Evolutionary conservation across 2,113 vertebrate species (phyloP).

Genomic region (Vireo altiloquus): DNA sequence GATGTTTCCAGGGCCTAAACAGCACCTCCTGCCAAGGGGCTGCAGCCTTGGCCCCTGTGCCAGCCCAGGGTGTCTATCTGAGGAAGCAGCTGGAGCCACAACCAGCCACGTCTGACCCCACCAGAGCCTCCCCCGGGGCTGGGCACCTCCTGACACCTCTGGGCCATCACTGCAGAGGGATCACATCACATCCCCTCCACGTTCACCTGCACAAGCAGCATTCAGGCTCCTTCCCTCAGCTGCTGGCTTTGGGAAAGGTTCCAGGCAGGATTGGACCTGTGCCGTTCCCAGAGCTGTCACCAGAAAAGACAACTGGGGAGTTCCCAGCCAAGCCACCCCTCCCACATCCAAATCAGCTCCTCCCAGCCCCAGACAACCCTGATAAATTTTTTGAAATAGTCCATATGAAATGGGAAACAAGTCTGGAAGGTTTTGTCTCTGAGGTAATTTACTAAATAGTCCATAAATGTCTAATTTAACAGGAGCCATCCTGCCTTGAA

Average conservation of each 20-base stretch:
- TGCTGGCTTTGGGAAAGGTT: neutral
- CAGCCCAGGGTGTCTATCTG: neutral
- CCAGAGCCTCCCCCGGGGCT: neutral
- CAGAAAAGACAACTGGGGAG: neutral
- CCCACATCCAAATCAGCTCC: neutral
- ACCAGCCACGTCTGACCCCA: neutral
- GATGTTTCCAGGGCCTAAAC: neutral
- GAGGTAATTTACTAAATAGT: neutral
- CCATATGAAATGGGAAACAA: neutral
- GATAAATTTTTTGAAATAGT: neutral
- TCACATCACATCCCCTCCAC: neutral
- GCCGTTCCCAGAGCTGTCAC: neutral
- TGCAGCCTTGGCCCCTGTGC: neutral
- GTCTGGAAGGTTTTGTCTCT: neutral
- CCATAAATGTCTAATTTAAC: neutral
- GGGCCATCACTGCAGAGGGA: rapidly evolving
- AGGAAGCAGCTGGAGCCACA: neutral
- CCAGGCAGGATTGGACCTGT: neutral
- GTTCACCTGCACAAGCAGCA: neutral
- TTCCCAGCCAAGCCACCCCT: neutral
- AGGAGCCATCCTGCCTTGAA: neutral
- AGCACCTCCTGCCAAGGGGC: neutral
- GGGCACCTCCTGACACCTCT: neutral
- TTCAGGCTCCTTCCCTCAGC: neutral
- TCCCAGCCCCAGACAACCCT: neutral